A percentile compares a stretch with the other conserved stretches of the same genome.
phyloP scores from a whole-genome alignment of 2,113 vertebrate genomes.

The Mus spicilegus region DNA sequence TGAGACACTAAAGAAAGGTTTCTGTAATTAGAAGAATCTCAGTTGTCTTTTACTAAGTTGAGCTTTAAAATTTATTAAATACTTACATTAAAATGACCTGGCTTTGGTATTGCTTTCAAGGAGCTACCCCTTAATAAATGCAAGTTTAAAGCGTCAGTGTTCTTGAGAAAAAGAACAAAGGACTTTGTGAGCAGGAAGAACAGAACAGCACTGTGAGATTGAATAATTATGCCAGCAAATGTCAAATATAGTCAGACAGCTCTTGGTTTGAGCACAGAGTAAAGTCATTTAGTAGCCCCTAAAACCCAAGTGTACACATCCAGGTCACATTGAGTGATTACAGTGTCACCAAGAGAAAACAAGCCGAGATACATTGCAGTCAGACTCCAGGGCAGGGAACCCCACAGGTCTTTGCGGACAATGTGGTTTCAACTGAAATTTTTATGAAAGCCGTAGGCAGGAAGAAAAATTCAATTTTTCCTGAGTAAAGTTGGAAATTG shows the following conservation, averaged over 20 bases:
- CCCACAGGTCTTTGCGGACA: slow-evolving; percentile 54
- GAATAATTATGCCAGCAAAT: slow-evolving; percentile 65
- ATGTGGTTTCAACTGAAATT: slow-evolving; percentile 55
- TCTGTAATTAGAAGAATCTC: background rate
- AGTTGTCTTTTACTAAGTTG: slow-evolving; percentile 31
- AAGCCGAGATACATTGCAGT: slow-evolving; percentile 51
- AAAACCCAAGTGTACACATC: slow-evolving; percentile 59
- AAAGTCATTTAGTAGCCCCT: slow-evolving; percentile 45
- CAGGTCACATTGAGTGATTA: slow-evolving; percentile 59
- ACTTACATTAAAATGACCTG: slow-evolving; percentile 45
- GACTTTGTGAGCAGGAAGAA: slow-evolving; percentile 28
- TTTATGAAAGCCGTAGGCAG: slow-evolving; percentile 50
- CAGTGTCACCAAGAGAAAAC: slow-evolving; percentile 50
- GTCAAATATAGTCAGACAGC: slow-evolving; percentile 48
- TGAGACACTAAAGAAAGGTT: background rate
- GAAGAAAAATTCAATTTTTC: slow-evolving; percentile 62
- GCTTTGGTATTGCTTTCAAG: slow-evolving; percentile 27
- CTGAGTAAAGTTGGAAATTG: slow-evolving; percentile 40
- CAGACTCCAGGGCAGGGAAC: background rate
- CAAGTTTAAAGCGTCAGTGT: slow-evolving; percentile 45
- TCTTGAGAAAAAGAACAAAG: slow-evolving; percentile 34
- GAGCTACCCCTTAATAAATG: slow-evolving; percentile 32
- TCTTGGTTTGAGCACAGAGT: slow-evolving; percentile 44
- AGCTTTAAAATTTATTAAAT: slow-evolving; percentile 50
- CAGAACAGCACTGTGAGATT: slow-evolving; percentile 13